A percentile compares a stretch with the other conserved stretches of the same genome.
These are phyloP conservation scores for Cebidichthys violaceus DNA, from an alignment of 2,113 vertebrate species.

Conservation along the genomic window DNA sequence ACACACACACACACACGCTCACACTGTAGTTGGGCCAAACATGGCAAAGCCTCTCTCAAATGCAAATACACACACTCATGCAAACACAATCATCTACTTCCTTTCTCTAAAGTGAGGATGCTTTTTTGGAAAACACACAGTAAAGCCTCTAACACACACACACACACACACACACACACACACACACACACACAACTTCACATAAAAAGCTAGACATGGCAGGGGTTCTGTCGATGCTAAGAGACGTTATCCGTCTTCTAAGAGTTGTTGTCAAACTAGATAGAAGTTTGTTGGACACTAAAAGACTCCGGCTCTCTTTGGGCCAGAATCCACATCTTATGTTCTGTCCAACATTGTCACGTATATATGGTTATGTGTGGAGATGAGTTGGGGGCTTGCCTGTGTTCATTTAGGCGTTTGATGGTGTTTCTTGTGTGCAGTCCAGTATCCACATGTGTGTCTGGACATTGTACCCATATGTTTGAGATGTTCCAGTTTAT, in stretches of 20 bases:
- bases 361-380: slow-evolving; percentile 43
- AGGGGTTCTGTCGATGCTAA: slow-evolving; percentile 68
- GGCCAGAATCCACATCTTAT: slow-evolving; percentile 53
- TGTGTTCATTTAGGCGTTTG: slow-evolving; percentile 49
- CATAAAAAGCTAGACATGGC: slow-evolving; percentile 72
- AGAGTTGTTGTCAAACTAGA: slow-evolving; percentile 73
- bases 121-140: slow-evolving; percentile 50
- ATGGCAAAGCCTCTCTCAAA: slow-evolving; percentile 68
- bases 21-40: slow-evolving; percentile 64
- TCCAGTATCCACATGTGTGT: slow-evolving; percentile 39
- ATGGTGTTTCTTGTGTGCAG: slow-evolving; percentile 46
- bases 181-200: slow-evolving; percentile 41
- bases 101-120: slow-evolving; percentile 55
- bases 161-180: slow-evolving; percentile 28
- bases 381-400: slow-evolving; percentile 44
- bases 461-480: slow-evolving; percentile 26
- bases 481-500: slow-evolving; percentile 28
- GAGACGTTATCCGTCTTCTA: slow-evolving; percentile 71
- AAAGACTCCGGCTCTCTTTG: slow-evolving; percentile 54
- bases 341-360: slow-evolving; percentile 54
- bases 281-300: slow-evolving; percentile 74
- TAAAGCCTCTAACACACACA: slow-evolving; percentile 50
- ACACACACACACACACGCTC: slow-evolving; percentile 22
- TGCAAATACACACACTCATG: slow-evolving; percentile 59
- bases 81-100: slow-evolving; percentile 36